Base-by-base conservation (phyloP, 2,797 vertebrate genomes). In the Mus spretus region DNA sequence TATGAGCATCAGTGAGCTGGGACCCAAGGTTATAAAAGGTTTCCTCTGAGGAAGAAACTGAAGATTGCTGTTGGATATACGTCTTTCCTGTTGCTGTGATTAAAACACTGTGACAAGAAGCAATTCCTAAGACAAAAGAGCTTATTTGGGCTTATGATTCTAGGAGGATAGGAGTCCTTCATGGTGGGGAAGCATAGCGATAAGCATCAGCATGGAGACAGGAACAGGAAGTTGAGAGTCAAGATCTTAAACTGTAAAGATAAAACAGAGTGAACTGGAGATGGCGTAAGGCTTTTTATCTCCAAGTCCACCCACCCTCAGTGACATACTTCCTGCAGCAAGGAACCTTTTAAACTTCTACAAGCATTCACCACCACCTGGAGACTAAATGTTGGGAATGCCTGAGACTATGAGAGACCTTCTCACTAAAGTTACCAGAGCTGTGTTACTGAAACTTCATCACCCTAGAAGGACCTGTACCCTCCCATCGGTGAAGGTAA, bases 401-500 rank as follows among this genome's bases (percentile, higher is more conserved):
- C 47, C 40, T 65, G 61, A 84, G 61, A 47, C 17, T 50, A 50
- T 8, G 17, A 28, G 44, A 67, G 61, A 22, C 17, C 44, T 22
- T 13, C 82, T 84, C 17, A 34, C 44, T 67, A 17, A 85, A 47
- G 28, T 28, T 12, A 31, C 31, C 14, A n/a, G 14, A n/a, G 12
- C 13, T 47, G 59, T 47, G 26, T 44, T 65, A 31, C 28, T 86
- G 55, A 92, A 92, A 81, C 57, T 31, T 50, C 31, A 1, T 28
- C 40, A 37, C 13, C 10, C 22, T 20, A 10, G 3, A 24, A 9
- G 26, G 1, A 31, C 24, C 28, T 26, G 31, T 20, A 44, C 10
- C 28, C 14, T 31, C 17, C 15, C 0, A 0, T 34, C 1, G 1
- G 26, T 78, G 59, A 65, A 37, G 4, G 22, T 34, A 50, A 88